These are phyloP conservation scores for Eupsittula cactorum DNA, from an alignment of 2,113 vertebrate species.

Conservation along the genomic window DNA sequence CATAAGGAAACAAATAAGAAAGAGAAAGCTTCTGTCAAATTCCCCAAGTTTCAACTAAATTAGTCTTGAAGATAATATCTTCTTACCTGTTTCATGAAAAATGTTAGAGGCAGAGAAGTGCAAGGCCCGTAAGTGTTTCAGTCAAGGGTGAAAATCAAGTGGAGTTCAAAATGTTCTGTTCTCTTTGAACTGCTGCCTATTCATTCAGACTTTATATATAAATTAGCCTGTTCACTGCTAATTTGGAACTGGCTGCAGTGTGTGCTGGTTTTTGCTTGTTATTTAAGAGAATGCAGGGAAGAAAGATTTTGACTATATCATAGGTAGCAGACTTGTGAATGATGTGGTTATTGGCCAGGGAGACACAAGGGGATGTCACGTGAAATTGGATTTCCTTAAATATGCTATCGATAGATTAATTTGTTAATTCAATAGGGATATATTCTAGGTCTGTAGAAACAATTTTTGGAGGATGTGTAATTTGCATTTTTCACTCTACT, in stretches of 20 bases:
- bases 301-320: background rate
- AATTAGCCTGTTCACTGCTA: background rate
- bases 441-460: background rate
- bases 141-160: background rate
- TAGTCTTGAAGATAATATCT: background rate
- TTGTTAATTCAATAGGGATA: background rate
- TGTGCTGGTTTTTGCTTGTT: background rate
- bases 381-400: background rate
- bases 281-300: background rate
- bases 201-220: background rate
- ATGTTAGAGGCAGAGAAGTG: background rate
- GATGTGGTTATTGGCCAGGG: background rate
- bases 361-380: accelerated
- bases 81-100: background rate
- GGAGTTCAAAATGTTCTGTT: background rate
- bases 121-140: background rate
- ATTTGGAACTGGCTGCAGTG: background rate
- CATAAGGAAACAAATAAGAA: background rate
- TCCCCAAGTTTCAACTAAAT: background rate
- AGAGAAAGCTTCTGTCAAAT: background rate
- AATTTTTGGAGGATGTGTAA: background rate
- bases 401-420: background rate
- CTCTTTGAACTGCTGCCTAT: background rate
- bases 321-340: background rate
- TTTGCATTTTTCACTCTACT: background rate